Evolutionary conservation across 2,888 invertebrate species (phyloP), one percentile per base, ranked within the genome.

Genomic region (Hydropsyche betteni): DNA sequence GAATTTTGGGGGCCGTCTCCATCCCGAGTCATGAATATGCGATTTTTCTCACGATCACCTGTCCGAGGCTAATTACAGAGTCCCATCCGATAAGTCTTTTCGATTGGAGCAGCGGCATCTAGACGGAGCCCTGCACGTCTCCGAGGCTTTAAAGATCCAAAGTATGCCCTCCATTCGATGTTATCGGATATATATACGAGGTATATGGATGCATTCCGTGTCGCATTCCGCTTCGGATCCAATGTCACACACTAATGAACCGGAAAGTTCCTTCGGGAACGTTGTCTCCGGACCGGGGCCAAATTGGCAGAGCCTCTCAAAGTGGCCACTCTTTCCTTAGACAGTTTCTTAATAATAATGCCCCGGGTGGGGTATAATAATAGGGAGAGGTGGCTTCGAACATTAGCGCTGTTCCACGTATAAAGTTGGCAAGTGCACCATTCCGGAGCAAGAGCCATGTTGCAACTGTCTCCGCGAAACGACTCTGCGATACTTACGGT

Each of bases 211-310:
- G 58, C 14, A 58, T 58, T 24, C 58, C 64, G 36, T 64, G 34
- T 64, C 36, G 34, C 53, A 70, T 51, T 24, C 14, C 53, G 53
- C 70, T 24, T 70, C 70, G 34, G 64, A 12, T 64, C 34, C 36
- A 36, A 36, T 34, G 70, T 61, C 72, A 61, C 72, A 72, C 72
- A 38, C 61, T 72, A 72, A 72, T 72, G 72, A 72, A 72, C 72
- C 72, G 55, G 72, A 72, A 72, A 72, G 69, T 69, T 69, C 2
- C 44, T 12, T 6, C 44, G 50, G 51, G 16, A 14, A 55, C 5
- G 24, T 24, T 24, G 24, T 44, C 38, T 68, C 44, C 68, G 16
- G 16, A 51, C 50, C 50, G 50, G 36, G 16, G 44, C 69, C 51
- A 38, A 50, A 44, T 69, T 50, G 69, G 44, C 44, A 44, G 44